Percentiles rank a stretch among this genome's conserved stretches.
Evolutionary conservation across 2,888 invertebrate genomes (phyloP).

Genomic region (Frankliniella fusca): DNA sequence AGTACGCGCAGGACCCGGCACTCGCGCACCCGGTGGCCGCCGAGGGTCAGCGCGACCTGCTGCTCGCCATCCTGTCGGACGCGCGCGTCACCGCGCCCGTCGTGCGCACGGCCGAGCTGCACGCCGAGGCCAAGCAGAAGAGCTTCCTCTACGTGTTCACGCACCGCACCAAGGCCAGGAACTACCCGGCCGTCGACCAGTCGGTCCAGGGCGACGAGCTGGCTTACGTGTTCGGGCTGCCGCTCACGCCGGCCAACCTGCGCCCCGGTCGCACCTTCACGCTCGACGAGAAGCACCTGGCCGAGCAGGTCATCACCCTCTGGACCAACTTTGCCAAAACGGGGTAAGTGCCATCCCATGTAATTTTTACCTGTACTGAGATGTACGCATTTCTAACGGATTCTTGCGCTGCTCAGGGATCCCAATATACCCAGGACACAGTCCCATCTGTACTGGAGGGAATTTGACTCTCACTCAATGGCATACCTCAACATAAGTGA

Average conservation of each 20-base stretch:
- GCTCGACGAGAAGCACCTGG: slow-evolving; percentile 70
- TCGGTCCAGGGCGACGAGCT: slow-evolving; percentile 82
- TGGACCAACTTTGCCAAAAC: slow-evolving; percentile 88
- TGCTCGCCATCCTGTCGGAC: slow-evolving; percentile 85
- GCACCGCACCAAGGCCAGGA: slow-evolving; percentile 74
- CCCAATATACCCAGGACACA: slow-evolving; percentile 69
- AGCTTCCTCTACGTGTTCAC: slow-evolving; percentile 86
- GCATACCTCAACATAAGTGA: slow-evolving; percentile 74
- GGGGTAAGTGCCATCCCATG: slow-evolving; percentile 60
- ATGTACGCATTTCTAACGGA: background rate
- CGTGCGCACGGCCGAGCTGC: slow-evolving; percentile 69
- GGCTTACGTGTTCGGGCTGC: slow-evolving; percentile 82
- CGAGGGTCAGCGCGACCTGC: slow-evolving; percentile 66
- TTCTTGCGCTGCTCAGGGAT: slow-evolving; percentile 49
- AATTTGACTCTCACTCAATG: slow-evolving; percentile 69
- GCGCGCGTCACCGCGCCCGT: slow-evolving; percentile 80
- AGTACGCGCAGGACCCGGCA: slow-evolving; percentile 35
- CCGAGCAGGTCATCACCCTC: slow-evolving; percentile 81
- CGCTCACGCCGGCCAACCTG: slow-evolving; percentile 49
- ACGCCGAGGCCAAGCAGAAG: slow-evolving; percentile 67
- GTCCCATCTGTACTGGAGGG: slow-evolving; percentile 77
- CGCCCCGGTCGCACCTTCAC: slow-evolving; percentile 59
- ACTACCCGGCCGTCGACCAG: slow-evolving; percentile 57
- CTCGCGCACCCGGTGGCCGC: slow-evolving; percentile 49
- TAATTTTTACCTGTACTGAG: background rate